Evolutionary conservation across 1,140 invertebrate genomes (phyloP).

Genomic region (Schlechtendalia chinensis): DNA sequence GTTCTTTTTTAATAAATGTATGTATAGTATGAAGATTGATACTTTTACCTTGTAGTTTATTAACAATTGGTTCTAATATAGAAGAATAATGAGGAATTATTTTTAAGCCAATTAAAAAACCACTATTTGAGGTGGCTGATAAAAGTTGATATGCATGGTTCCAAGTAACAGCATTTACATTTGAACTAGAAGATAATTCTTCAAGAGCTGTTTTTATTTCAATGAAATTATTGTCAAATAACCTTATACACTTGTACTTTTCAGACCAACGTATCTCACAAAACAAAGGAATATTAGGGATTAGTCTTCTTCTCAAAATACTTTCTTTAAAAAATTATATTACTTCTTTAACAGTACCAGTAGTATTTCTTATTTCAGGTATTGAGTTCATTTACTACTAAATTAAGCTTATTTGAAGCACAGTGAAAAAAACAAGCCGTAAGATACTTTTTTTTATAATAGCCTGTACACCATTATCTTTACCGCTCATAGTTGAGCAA

Average conservation of each 20-base stretch:
- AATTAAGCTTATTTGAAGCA: conserved; percentile 34
- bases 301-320: neutral
- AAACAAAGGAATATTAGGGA: conserved; percentile 39
- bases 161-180: neutral
- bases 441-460: conserved; percentile 23
- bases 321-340: neutral
- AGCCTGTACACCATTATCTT: conserved; percentile 37
- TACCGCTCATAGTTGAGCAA: conserved; percentile 37
- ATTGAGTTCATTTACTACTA: neutral
- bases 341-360: neutral
- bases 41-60: no score
- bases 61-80: no score
- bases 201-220: neutral
- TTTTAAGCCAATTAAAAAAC: no score
- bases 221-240: conserved; percentile 3
- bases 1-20: no score
- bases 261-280: neutral
- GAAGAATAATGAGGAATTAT: no score
- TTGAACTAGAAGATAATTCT: neutral
- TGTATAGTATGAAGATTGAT: no score
- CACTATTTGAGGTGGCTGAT: no score
- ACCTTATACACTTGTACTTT: neutral
- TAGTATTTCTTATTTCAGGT: neutral
- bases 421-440: conserved; percentile 47
- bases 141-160: no score